These are phyloP conservation scores for Desmophyllum pertusum DNA, from an alignment of 92 coral and sea anemone genomes.

Conservation along the genomic window DNA sequence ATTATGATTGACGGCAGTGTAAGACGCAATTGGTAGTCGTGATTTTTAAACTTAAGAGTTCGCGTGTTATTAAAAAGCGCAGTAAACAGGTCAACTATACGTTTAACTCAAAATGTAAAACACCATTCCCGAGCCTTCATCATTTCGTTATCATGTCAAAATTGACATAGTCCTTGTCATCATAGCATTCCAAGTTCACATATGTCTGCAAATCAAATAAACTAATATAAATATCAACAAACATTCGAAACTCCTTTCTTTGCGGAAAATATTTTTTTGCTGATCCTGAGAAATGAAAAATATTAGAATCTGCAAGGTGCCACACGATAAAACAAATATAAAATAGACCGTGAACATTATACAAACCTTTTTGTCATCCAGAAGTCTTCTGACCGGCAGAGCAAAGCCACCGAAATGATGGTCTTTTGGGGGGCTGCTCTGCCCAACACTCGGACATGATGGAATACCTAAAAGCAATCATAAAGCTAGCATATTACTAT, in stretches of 20 bases:
- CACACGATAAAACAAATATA: no score
- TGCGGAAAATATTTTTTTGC: no score
- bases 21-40: no score
- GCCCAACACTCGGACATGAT: not conserved
- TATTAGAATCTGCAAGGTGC: no score
- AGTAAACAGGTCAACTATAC: no score
- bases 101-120: no score
- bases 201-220: not conserved
- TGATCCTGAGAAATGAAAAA: no score
- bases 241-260: no score
- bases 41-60: no score
- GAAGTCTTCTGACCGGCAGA: not conserved
- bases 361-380: not conserved
- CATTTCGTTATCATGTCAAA: not conserved
- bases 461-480: not conserved
- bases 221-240: not conserved
- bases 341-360: no score
- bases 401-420: conserved; percentile 1
- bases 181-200: not conserved
- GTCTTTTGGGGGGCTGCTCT: not conserved
- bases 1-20: no score
- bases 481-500: not conserved
- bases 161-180: not conserved
- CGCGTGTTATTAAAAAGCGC: no score
- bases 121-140: not conserved